Conservation (phyloP, 2,888 invertebrate genomes). For the Nomada goodeniana region DNA sequence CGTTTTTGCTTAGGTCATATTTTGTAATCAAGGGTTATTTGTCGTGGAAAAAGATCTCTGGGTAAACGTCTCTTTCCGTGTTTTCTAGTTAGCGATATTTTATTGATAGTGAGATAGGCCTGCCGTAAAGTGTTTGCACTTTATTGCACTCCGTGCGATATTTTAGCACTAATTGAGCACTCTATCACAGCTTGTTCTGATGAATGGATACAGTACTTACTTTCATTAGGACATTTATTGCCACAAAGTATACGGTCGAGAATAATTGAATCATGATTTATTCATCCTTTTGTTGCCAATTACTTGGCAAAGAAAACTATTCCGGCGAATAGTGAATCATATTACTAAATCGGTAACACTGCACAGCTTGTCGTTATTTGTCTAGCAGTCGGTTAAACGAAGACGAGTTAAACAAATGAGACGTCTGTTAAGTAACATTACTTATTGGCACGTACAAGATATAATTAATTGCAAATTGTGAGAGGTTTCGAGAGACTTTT, state of each 20-base stretch:
- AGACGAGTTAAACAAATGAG: slow-evolving; percentile 7
- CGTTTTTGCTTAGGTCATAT: no score
- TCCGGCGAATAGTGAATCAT: neutral
- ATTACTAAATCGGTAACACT: slow-evolving; percentile 13
- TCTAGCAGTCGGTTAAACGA: neutral
- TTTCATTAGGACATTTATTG: neutral
- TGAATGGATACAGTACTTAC: no score
- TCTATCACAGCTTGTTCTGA: no score
- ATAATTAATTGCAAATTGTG: neutral
- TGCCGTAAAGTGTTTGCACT: no score
- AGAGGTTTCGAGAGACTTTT: no score
- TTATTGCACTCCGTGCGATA: no score
- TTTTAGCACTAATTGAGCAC: no score
- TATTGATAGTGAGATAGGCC: no score
- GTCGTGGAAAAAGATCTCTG: no score
- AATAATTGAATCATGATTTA: neutral
- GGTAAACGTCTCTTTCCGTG: no score
- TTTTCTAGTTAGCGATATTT: no score
- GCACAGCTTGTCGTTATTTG: slow-evolving; percentile 7
- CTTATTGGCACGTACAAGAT: neutral
- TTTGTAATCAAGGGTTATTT: no score
- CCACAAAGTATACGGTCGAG: neutral
- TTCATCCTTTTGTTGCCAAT: neutral
- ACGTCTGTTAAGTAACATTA: slow-evolving; percentile 2
- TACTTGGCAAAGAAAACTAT: neutral